Percentiles rank a stretch among this genome's conserved stretches.
Conservation (phyloP, 2,888 invertebrate species). For the Drosophila aldrichi region DNA sequence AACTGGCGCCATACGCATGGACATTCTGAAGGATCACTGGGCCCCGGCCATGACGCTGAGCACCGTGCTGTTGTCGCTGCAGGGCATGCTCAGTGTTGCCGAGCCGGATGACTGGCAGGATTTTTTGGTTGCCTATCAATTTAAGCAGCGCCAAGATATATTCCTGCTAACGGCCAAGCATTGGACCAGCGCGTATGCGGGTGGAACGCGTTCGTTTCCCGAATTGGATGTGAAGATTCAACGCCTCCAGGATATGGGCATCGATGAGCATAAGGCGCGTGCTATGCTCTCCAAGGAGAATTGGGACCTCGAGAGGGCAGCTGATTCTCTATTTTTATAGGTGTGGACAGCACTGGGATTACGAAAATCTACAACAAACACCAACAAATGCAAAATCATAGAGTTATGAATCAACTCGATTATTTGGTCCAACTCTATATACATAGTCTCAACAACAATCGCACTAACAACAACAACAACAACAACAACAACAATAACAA, state of each 20-base stretch:
- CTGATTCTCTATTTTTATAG: constrained; percentile 94
- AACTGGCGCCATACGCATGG: constrained; percentile 98
- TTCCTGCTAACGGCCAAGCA: constrained; percentile 96
- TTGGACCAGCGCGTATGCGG: constrained; percentile 98
- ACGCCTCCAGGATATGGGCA: constrained; percentile 96
- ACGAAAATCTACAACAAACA: constrained; percentile 14
- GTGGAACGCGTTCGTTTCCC: constrained; percentile 90
- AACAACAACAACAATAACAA: neutral
- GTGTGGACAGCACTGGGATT: constrained; percentile 48
- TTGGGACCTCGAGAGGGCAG: constrained; percentile 97
- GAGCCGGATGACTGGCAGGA: constrained; percentile 98
- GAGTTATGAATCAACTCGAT: constrained; percentile 1
- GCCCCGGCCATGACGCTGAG: constrained; percentile 99
- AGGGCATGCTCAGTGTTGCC: constrained; percentile 96
- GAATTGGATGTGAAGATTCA: constrained; percentile 95
- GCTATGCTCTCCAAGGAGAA: constrained; percentile 96
- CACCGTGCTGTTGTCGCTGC: constrained; percentile 97
- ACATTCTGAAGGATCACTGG: constrained; percentile 99
- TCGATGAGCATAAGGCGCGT: constrained; percentile 94
- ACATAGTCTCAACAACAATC: neutral
- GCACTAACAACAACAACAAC: neutral
- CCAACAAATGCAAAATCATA: constrained; percentile 8
- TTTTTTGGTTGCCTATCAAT: constrained; percentile 99
- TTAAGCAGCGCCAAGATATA: constrained; percentile 93
- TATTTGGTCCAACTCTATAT: neutral